Evolutionary conservation across 2,113 vertebrate genomes (phyloP).

Genomic region (Rhynchomys soricoides): DNA sequence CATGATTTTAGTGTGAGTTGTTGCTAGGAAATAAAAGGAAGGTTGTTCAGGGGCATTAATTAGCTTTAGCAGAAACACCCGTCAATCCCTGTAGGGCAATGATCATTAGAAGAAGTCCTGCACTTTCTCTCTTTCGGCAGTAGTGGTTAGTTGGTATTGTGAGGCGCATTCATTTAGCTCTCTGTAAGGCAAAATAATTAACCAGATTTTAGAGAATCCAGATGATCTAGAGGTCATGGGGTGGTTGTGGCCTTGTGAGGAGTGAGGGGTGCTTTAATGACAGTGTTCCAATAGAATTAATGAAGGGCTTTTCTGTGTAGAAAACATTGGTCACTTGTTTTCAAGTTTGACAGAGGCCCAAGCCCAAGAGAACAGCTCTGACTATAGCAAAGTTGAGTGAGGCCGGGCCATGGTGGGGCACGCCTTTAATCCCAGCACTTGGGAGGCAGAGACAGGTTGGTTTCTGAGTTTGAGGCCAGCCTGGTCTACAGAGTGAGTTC

Average conservation of each 20-base stretch:
- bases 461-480: no score
- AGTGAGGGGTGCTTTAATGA: constrained; percentile 58
- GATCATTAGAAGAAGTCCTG: constrained; percentile 58
- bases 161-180: constrained; percentile 50
- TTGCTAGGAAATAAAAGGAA: constrained; percentile 53
- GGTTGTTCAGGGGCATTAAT: constrained; percentile 60
- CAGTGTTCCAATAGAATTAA: constrained; percentile 54
- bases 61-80: constrained; percentile 60
- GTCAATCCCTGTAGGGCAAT: constrained; percentile 35
- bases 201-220: constrained; percentile 52
- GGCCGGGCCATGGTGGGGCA: no score
- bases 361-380: constrained; percentile 49
- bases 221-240: constrained; percentile 67
- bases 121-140: constrained; percentile 41
- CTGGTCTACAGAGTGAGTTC: no score
- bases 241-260: constrained; percentile 34
- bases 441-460: no score
- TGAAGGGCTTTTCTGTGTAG: constrained; percentile 61
- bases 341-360: background rate
- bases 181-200: constrained; percentile 64
- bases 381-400: constrained; percentile 38
- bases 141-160: constrained; percentile 17
- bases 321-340: constrained; percentile 76
- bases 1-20: constrained; percentile 64
- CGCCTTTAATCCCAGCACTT: no score